Evolutionary conservation across 23 tunicate species (phyloP), one percentile per base, ranked within the genome.

Genomic region (Corella eumyota): DNA sequence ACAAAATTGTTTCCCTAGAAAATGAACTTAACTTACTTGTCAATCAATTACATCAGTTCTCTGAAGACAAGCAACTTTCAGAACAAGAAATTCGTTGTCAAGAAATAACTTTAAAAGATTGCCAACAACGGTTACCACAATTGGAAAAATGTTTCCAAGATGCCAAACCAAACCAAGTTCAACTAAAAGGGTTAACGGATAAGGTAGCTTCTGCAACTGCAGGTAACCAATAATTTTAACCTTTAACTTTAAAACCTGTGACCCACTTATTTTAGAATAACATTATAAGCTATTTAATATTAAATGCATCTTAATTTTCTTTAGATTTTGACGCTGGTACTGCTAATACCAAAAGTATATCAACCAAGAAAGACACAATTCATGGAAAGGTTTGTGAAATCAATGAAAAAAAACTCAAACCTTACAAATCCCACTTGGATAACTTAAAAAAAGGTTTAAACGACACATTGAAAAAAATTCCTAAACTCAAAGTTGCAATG

Each of bases 91-190:
- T 55, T 6, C 25, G 45, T 2, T 64, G 62, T 30, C 81, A 78
- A 51, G 46, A 90, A 32, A 45, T 57, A 6, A 30, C 64, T 27
- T 34, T 68, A 25, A 26, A 29, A n/a, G n/a, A n/a, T n/a, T n/a
- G n/a, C n/a, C 29, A 78, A 9, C 72, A 81, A 27, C 80, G 67
- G 11, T 57, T 77, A 47, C 67, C 71, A 17, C 60, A 45, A 37
- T 60, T 75, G 17, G 71, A 78, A 36, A 27, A 28, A 1, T 86
- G 65, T 25, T 64, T 86, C 26, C 36, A 48, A 7, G 56, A 58
- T 4, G 82, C 85, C 11, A 64, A 71, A 66, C 95, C 95, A 22
- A 74, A 86, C 61, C 74, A 60, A 38, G 36, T 31, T 17, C 57
- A 69, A 30, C 72, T 64, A n/a, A 64, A 65, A 37, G 49, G 40